These are phyloP conservation scores for Tachuris rubrigastra DNA, from an alignment of 2,113 vertebrate species.

Conservation along the genomic window DNA sequence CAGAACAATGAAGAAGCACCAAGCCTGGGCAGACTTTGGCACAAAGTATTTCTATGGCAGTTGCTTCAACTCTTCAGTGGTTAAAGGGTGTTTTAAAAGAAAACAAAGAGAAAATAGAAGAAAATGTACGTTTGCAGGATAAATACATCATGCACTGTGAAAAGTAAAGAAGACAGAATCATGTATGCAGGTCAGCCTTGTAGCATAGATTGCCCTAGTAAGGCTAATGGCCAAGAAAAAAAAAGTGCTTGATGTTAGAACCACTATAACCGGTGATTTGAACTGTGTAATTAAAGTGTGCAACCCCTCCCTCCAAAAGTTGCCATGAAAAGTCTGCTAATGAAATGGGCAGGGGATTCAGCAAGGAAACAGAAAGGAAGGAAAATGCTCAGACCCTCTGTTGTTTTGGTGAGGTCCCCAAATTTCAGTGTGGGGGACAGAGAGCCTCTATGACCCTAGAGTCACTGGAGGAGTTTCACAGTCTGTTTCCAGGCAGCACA, in stretches of 20 bases:
- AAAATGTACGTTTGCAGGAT: background rate
- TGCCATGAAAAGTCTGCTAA: background rate
- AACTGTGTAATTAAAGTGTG: background rate
- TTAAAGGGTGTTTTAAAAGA: background rate
- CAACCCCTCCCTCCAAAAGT: background rate
- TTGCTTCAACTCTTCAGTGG: background rate
- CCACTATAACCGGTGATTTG: background rate
- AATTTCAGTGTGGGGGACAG: background rate
- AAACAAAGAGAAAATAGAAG: background rate
- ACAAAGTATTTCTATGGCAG: background rate
- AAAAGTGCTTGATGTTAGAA: background rate
- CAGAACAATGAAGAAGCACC: background rate
- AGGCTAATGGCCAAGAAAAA: background rate
- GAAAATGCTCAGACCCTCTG: background rate
- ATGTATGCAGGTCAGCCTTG: background rate
- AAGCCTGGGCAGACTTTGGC: background rate
- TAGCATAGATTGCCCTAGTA: background rate
- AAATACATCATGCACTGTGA: background rate
- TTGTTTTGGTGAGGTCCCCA: background rate
- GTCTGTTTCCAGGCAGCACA: background rate
- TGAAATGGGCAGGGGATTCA: background rate
- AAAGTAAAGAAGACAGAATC: background rate
- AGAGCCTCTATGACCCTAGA: rapidly evolving
- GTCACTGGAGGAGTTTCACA: background rate
- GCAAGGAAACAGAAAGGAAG: background rate